phyloP scores from a whole-genome alignment of 1,140 invertebrate genomes.

The Brachionus sp. region DNA sequence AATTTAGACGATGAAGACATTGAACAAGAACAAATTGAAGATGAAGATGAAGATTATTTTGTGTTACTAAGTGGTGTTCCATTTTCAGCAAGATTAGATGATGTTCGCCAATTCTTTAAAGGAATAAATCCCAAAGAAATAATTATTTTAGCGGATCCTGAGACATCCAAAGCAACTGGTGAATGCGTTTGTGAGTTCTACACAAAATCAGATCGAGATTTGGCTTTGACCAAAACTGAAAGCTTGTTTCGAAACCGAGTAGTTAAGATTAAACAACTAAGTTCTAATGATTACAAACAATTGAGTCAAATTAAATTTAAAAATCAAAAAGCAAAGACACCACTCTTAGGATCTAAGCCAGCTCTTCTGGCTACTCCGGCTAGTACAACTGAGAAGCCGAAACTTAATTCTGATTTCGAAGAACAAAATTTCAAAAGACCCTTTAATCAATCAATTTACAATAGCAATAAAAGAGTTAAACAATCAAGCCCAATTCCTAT shows the following conservation, averaged over 20 bases:
- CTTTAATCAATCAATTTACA: not conserved
- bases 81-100: not conserved
- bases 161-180: not conserved
- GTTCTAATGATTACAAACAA: not conserved
- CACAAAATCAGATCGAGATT: conserved; percentile 11
- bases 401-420: not conserved
- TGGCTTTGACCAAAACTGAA: not conserved
- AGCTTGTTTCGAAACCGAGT: not conserved
- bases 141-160: not conserved
- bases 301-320: not conserved
- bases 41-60: not conserved
- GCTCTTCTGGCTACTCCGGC: not conserved
- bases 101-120: not conserved
- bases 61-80: not conserved
- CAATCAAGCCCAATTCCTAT: not conserved
- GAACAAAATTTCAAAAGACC: not conserved
- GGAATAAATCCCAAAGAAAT: not conserved
- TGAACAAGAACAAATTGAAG: not conserved
- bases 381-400: not conserved
- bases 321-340: not conserved
- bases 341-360: not conserved
- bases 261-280: not conserved
- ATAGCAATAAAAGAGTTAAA: not conserved
- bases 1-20: not conserved
- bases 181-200: not conserved